phyloP scores from a whole-genome alignment of 2,113 vertebrate species.

The Nyctibius bracteatus region DNA sequence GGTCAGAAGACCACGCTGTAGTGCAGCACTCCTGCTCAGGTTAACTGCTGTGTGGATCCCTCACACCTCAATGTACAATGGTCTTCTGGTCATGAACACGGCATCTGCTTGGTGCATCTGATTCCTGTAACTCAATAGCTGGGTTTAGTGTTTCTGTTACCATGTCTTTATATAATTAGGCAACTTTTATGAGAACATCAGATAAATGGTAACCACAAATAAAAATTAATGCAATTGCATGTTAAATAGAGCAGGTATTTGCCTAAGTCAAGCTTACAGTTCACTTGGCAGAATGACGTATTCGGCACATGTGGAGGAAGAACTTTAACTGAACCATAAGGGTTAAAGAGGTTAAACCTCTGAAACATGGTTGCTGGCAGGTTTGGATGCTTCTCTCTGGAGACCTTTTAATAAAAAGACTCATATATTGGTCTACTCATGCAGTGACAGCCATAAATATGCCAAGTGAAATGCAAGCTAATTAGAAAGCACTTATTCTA shows the following conservation, averaged over 20 bases:
- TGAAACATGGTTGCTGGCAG: slow-evolving; percentile 8
- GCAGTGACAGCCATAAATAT: not conserved
- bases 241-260: not conserved
- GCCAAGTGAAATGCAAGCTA: slow-evolving; percentile 8
- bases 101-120: not conserved
- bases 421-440: not conserved
- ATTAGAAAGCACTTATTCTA: slow-evolving; percentile 34
- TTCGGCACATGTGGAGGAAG: not conserved
- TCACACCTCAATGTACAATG: not conserved
- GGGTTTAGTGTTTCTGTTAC: not conserved
- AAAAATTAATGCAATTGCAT: not conserved
- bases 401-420: not conserved
- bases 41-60: not conserved
- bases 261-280: not conserved
- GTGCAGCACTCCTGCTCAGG: fast-evolving
- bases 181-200: not conserved
- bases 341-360: not conserved
- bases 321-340: slow-evolving; percentile 22
- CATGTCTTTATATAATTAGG: not conserved
- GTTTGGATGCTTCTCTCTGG: not conserved
- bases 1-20: not conserved
- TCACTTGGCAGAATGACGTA: not conserved
- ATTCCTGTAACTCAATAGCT: not conserved
- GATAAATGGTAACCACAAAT: not conserved
- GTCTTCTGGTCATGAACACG: not conserved